Base-by-base conservation (phyloP, 2,888 invertebrate species). In the Gymnocheta viridis region DNA sequence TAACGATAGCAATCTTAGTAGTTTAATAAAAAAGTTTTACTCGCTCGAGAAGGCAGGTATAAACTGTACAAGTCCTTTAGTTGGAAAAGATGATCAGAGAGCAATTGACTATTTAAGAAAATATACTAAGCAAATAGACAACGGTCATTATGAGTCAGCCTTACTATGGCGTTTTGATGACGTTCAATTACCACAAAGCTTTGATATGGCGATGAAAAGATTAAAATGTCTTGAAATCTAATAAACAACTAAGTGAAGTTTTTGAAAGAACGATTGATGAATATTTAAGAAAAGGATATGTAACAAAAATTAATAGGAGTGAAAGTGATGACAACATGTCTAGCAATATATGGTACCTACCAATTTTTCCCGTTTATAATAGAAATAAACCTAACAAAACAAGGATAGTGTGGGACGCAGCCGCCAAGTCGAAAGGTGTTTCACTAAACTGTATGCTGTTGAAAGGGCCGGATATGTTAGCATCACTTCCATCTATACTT, bases 271-370 rank as follows among this genome's bases (percentile, higher is more conserved):
- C 56, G 1, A 64, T 79, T 22, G 12, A 3, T 4, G 64, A 78
- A 22, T 78, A 78, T 62, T 27, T 29, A 38, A 19, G 9, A 14
- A 78, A n/a, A n/a, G n/a, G n/a, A n/a, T n/a, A n/a, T n/a, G n/a
- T n/a, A n/a, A n/a, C n/a, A n/a, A n/a, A 70, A 60, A 29, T 78
- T 10, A 10, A 64, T 7, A 47, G 22, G 44, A 32, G 17, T 4
- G 19, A 41, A 19, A 22, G 0, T n/a, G 3, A 22, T 4, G 27
- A 54, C 17, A 47, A 64, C 0, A n/a, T 9, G 7, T 47, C 29
- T 5, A 4, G 35, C 1, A 86, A 74, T 47, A 83, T 73, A 6
- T 88, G 88, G 88, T 88, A 87, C 47, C 44, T 88, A 14, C 88
- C 88, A n/a, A 86, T 87, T 66, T 88, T 80, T 24, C 76, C 79